These are phyloP conservation scores for Oryzias melastigma DNA, from an alignment of 2,113 vertebrate genomes.

Conservation along the genomic window DNA sequence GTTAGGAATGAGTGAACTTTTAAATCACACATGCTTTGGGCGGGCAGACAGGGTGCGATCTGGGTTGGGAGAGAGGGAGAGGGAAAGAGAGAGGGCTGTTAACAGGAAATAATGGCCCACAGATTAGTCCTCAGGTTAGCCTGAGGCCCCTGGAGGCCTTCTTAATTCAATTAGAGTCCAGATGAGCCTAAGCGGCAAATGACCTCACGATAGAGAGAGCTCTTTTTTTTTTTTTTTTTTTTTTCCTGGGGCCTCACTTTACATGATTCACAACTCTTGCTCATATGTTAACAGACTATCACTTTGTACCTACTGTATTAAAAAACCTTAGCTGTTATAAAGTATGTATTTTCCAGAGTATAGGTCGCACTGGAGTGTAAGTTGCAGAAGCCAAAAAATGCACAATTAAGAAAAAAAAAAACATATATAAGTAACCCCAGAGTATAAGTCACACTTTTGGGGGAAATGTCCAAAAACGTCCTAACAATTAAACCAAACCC, in stretches of 20 bases:
- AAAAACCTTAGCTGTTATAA: slow-evolving; percentile 35
- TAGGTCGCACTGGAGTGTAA: too few relatives aligned
- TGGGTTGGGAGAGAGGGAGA: slow-evolving; percentile 36
- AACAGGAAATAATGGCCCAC: slow-evolving; percentile 80
- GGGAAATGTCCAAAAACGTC: too few relatives aligned
- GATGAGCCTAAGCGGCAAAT: slow-evolving; percentile 78
- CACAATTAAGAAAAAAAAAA: too few relatives aligned
- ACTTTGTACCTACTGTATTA: slow-evolving; percentile 59
- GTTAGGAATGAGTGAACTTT: slow-evolving; percentile 66
- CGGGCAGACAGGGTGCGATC: slow-evolving; percentile 54
- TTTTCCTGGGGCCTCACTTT: slow-evolving; percentile 68
- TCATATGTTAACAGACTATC: slow-evolving; percentile 74
- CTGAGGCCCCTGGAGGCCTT: slow-evolving; percentile 71
- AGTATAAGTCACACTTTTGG: too few relatives aligned
- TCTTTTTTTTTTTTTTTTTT: slow-evolving; percentile 65
- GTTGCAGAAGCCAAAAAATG: too few relatives aligned
- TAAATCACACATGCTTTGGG: slow-evolving; percentile 67
- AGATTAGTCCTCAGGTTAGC: slow-evolving; percentile 80
- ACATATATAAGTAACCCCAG: too few relatives aligned
- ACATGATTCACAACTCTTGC: slow-evolving; percentile 74
- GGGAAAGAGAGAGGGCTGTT: slow-evolving; percentile 63
- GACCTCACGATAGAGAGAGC: slow-evolving; percentile 72
- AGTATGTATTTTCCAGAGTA: slow-evolving; percentile 20
- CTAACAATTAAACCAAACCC: too few relatives aligned
- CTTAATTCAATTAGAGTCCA: slow-evolving; percentile 84